Conservation (phyloP, 2,888 invertebrate genomes). For the Aplocera efformata region DNA sequence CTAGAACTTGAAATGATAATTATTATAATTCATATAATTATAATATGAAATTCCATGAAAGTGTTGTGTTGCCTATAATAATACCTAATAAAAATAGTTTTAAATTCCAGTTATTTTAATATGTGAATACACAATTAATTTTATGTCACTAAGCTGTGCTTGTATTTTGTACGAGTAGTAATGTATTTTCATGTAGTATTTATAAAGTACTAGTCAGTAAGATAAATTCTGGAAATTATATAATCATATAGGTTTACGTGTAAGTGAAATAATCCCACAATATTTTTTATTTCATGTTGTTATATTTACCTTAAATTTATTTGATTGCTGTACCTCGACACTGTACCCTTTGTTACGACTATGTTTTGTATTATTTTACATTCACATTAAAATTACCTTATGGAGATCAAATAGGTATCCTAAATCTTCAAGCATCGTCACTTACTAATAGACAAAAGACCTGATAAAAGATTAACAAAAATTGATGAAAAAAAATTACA, state of each 20-base stretch:
- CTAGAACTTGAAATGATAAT: background rate
- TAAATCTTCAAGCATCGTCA: too few species aligned
- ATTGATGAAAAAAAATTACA: too few species aligned
- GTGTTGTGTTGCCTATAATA: slow-evolving; percentile 23
- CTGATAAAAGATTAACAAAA: too few species aligned
- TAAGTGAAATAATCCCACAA: slow-evolving; percentile 17
- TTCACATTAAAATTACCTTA: slow-evolving; percentile 5
- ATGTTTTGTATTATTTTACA: too few species aligned
- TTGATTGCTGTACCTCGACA: slow-evolving; percentile 6
- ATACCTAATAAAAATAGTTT: slow-evolving; percentile 19
- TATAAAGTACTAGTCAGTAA: slow-evolving; percentile 71
- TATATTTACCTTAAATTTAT: slow-evolving; percentile 20
- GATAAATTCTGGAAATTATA: slow-evolving; percentile 44
- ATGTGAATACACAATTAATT: slow-evolving; percentile 8
- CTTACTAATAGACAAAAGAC: too few species aligned
- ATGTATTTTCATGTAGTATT: slow-evolving; percentile 43
- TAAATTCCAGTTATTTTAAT: slow-evolving; percentile 18
- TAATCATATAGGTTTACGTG: slow-evolving; percentile 15
- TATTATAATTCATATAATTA: too few species aligned
- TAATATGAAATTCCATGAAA: slow-evolving; percentile 4
- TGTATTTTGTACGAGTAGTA: slow-evolving; percentile 18
- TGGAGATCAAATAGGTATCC: too few species aligned
- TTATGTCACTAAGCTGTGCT: slow-evolving; percentile 36
- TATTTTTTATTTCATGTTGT: slow-evolving; percentile 16
- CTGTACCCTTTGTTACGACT: too few species aligned